A percentile compares a stretch with the other conserved stretches of the same genome.
Evolutionary conservation across 2,113 vertebrate genomes (phyloP).

Genomic region (Vombatus ursinus): DNA sequence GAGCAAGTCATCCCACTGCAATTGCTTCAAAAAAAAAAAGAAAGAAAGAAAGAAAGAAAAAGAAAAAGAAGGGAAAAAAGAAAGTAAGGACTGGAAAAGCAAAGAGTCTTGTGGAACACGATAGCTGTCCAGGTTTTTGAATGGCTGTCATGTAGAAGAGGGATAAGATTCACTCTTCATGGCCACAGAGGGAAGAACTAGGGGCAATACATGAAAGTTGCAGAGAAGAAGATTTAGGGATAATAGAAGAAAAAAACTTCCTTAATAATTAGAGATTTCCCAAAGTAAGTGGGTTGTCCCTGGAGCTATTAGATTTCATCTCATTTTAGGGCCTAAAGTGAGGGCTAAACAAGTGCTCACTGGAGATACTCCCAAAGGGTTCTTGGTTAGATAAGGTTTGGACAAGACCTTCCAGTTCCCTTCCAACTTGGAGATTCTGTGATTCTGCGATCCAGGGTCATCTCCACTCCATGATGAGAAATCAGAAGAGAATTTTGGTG

Average conservation of each 20-base stretch:
- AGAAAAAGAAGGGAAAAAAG: no score
- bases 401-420: background rate
- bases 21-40: no score
- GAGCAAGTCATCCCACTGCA: no score
- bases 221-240: background rate
- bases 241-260: background rate
- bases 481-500: background rate
- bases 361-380: background rate
- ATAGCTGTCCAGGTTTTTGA: background rate
- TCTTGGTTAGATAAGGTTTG: background rate
- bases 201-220: background rate
- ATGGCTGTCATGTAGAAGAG: background rate
- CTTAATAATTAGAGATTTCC: background rate
- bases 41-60: no score
- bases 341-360: background rate
- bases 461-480: background rate
- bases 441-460: background rate
- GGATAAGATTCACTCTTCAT: background rate
- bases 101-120: background rate
- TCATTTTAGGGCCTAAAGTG: background rate
- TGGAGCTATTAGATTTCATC: background rate
- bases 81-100: background rate
- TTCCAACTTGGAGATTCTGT: background rate
- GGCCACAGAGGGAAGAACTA: background rate
- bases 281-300: background rate